Evolutionary conservation across 2,888 invertebrate species (phyloP).

Genomic region (Zaprionus obscuricornis): DNA sequence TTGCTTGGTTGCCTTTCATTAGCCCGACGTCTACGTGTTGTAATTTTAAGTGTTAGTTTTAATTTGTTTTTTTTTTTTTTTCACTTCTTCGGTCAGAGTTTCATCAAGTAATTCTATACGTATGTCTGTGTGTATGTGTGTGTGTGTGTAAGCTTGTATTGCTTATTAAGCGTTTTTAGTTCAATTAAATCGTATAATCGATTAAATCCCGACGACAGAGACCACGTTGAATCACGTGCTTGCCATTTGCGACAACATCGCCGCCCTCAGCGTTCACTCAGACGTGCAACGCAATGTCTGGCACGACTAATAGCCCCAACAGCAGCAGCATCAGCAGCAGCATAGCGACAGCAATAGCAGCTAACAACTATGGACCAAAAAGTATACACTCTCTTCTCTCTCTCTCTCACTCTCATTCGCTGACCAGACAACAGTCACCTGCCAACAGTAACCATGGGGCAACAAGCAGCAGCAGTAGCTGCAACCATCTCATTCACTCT

Average conservation of each 20-base stretch:
- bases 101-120: neutral
- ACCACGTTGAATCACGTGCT: constrained; percentile 33
- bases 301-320: constrained; percentile 38
- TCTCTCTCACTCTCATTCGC: too few relatives aligned
- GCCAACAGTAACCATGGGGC: too few relatives aligned
- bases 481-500: constrained; percentile 28
- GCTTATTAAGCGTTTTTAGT: constrained; percentile 76
- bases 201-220: constrained; percentile 59
- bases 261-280: constrained; percentile 50
- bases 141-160: constrained; percentile 58
- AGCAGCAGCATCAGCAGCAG: constrained; percentile 32
- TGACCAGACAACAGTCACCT: constrained; percentile 20
- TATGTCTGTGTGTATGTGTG: constrained; percentile 26
- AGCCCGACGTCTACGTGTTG: constrained; percentile 68
- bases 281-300: constrained; percentile 69
- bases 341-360: constrained; percentile 3
- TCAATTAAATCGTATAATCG: constrained; percentile 77
- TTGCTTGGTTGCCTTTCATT: constrained; percentile 49
- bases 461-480: constrained; percentile 1
- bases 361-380: too few relatives aligned
- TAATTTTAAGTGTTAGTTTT: constrained; percentile 75
- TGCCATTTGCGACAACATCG: constrained; percentile 20
- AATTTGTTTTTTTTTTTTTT: constrained; percentile 58
- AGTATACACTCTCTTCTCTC: too few relatives aligned
- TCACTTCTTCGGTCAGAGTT: constrained; percentile 15